phyloP scores from a whole-genome alignment of 2,888 invertebrate species.

The Eupithecia inturbata region DNA sequence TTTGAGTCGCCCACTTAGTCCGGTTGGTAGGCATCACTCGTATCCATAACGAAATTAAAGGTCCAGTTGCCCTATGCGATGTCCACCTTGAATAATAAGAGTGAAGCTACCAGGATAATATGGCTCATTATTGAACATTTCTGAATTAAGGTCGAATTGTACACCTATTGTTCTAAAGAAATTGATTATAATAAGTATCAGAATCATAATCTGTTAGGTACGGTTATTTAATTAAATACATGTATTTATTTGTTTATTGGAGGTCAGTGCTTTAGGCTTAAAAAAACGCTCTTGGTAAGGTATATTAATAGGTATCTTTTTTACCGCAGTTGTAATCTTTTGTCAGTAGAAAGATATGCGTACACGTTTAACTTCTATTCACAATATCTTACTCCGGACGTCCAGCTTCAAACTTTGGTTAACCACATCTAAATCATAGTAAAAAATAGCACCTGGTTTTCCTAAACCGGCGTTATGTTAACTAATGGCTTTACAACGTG shows the following conservation, averaged over 20 bases:
- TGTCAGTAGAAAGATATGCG: neutral
- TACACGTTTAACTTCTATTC: neutral
- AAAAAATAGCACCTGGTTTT: slow-evolving; percentile 5
- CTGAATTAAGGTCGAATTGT: neutral
- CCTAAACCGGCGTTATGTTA: slow-evolving; percentile 23
- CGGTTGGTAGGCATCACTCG: slow-evolving; percentile 13
- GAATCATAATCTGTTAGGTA: no score
- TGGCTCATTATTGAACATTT: neutral
- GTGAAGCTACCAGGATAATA: neutral
- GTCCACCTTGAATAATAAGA: slow-evolving; percentile 3
- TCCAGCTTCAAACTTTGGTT: neutral
- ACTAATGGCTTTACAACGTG: slow-evolving; percentile 26
- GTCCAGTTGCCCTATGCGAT: neutral
- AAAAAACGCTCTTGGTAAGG: no score
- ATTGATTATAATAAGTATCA: neutral
- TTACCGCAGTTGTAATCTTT: no score
- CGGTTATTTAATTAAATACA: no score
- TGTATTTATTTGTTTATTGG: no score
- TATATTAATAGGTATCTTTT: no score
- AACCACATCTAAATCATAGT: neutral
- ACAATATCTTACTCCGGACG: neutral
- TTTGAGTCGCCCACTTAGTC: slow-evolving; percentile 12
- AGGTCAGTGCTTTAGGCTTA: no score
- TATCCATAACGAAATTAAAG: slow-evolving; percentile 22
- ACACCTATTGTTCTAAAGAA: neutral